phyloP scores from a whole-genome alignment of 2,113 vertebrate genomes.

The Corythornis madagascariensis region DNA sequence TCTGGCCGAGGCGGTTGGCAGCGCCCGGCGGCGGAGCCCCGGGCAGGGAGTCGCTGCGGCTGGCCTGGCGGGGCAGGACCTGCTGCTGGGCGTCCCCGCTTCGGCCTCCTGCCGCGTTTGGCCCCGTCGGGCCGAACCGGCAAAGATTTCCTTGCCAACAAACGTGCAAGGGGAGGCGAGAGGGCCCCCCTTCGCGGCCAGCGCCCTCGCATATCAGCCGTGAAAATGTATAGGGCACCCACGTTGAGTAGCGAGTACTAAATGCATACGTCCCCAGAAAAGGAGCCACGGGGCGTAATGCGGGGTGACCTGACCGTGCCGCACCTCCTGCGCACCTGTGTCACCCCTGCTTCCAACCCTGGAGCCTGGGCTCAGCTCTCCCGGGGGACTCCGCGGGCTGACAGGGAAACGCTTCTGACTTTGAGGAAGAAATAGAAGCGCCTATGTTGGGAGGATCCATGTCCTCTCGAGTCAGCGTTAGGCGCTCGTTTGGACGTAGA shows the following conservation, averaged over 20 bases:
- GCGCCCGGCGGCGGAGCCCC: not conserved
- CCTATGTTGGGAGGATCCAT: fast-evolving
- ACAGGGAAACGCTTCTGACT: not conserved
- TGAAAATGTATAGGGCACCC: not conserved
- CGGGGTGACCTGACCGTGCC: not conserved
- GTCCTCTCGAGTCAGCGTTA: not conserved
- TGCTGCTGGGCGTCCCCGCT: not conserved
- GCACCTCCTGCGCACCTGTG: not conserved
- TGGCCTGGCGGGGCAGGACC: not conserved
- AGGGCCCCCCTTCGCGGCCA: not conserved
- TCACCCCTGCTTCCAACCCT: too few relatives aligned
- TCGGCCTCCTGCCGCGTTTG: not conserved
- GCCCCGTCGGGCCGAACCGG: not conserved
- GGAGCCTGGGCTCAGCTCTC: not conserved
- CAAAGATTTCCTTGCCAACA: not conserved
- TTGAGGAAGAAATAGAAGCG: not conserved
- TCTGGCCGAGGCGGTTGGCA: not conserved
- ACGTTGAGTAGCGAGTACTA: not conserved
- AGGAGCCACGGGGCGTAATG: not conserved
- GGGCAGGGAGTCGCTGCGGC: not conserved
- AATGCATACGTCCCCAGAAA: not conserved
- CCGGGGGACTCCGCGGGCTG: too few relatives aligned
- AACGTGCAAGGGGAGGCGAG: not conserved
- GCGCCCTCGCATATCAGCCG: not conserved
- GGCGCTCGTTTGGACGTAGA: not conserved